phyloP scores from a whole-genome alignment of 2,113 vertebrate genomes.

The Protobothrops mucrosquamatus region DNA sequence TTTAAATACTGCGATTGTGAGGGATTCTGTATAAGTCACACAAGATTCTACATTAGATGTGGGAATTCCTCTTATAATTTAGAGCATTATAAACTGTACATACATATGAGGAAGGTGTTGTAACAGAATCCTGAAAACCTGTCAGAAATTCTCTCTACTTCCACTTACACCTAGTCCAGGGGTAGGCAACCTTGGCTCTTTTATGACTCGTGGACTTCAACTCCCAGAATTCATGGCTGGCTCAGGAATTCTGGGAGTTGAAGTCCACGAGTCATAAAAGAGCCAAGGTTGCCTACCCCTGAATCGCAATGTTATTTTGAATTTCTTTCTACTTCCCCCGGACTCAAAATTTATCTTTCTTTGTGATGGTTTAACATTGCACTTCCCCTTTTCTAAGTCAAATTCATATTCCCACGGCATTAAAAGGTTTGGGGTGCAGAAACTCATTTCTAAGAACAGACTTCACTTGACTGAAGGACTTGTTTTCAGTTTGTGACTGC shows the following conservation, averaged over 20 bases:
- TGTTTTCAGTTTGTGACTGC: not conserved
- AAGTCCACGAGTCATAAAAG: too few relatives aligned
- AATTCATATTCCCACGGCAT: not conserved
- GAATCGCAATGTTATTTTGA: not conserved
- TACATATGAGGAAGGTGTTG: not conserved
- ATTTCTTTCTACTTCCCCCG: not conserved
- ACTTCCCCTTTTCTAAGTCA: not conserved
- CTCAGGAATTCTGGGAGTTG: too few relatives aligned
- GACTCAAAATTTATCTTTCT: not conserved
- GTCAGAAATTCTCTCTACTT: not conserved
- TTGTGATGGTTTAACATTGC: not conserved
- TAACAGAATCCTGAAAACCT: not conserved
- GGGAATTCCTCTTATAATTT: not conserved
- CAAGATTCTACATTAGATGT: not conserved
- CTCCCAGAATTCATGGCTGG: too few relatives aligned
- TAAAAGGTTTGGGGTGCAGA: not conserved
- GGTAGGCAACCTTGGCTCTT: too few relatives aligned
- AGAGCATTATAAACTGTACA: too few relatives aligned
- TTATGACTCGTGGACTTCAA: too few relatives aligned
- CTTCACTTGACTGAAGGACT: not conserved
- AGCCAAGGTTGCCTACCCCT: too few relatives aligned
- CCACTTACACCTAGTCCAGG: not conserved
- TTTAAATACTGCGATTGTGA: not conserved
- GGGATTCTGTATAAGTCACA: not conserved
- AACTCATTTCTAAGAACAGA: not conserved